Evolutionary conservation across 1,140 invertebrate species (phyloP), one percentile per base, ranked within the genome.

Genomic region (Drosophila biarmipes): DNA sequence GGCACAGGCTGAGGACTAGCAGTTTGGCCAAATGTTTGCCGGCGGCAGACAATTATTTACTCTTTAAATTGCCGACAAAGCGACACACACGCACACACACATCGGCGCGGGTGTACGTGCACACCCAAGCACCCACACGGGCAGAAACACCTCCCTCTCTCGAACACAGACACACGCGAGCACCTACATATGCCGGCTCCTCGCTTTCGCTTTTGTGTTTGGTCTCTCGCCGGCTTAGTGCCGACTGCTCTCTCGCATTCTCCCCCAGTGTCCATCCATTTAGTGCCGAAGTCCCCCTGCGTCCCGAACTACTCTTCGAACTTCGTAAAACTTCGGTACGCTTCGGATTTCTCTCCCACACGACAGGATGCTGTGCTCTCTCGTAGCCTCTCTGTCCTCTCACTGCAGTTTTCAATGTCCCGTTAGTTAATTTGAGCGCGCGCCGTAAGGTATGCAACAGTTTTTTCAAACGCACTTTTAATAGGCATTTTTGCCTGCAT

Each of bases 161-260:
- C 19, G 21, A 27, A 27, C 40, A 43, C 54, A 68, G 27, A 51
- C 43, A 46, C 48, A 54, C 19, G 40, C 19, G 40, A 31, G 43
- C 38, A 67, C 62, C 29, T 42, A 67, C 62, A 24, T 42, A 48
- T 61, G 35, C 54, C 56, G 52, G 77, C 61, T 63, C 78, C 82
- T 86, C 58, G 82, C 82, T 87, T 87, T 87, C 82, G 84, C 82
- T 87, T 87, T 87, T 87, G 82, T 89, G 64, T 89, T 87, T 80
- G 81, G 67, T 72, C 62, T 72, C 63, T 66, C 79, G 68, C 57
- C 56, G 58, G 42, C 40, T 55, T 78, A 66, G 74, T 58, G 53
- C 37, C 42, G 31, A 52, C 24, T 12, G 42, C 56, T 38, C 52
- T 61, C 52, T 40, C 37, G 14, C 1, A 21, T 14, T 24, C 7